phyloP scores from a whole-genome alignment of 2,797 vertebrate species.

The Psittacula echo region DNA sequence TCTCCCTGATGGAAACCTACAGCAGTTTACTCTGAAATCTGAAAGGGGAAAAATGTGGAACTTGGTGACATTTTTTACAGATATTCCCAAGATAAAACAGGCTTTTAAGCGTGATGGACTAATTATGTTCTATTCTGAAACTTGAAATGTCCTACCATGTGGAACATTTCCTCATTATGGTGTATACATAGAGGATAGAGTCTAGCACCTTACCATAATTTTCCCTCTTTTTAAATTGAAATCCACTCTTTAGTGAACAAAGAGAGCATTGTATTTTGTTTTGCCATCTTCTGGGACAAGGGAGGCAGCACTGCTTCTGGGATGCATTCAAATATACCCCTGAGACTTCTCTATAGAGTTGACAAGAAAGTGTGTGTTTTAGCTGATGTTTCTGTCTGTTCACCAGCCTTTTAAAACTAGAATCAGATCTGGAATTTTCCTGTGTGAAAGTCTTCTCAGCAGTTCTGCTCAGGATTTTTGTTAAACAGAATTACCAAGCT shows the following conservation, averaged over 20 bases:
- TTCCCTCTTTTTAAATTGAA: background rate
- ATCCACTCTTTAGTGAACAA: background rate
- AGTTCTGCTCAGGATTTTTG: background rate
- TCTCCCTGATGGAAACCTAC: background rate
- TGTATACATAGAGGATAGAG: background rate
- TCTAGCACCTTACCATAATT: background rate
- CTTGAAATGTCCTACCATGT: background rate
- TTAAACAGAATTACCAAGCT: background rate
- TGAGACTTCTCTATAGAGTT: background rate
- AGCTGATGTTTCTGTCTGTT: background rate
- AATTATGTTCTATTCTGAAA: background rate
- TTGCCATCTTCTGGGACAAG: background rate
- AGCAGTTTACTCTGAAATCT: background rate
- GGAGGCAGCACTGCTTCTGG: background rate
- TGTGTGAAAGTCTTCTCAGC: background rate
- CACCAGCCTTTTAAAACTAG: background rate
- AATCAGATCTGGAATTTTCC: background rate
- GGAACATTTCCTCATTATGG: background rate
- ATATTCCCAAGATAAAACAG: background rate
- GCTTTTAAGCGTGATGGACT: background rate
- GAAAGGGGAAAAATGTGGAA: background rate
- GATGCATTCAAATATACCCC: background rate
- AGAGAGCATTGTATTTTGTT: background rate
- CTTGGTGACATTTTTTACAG: rapidly evolving
- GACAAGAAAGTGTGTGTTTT: background rate